phyloP scores from a whole-genome alignment of 2,797 vertebrate genomes.

The Caiman crocodilus region DNA sequence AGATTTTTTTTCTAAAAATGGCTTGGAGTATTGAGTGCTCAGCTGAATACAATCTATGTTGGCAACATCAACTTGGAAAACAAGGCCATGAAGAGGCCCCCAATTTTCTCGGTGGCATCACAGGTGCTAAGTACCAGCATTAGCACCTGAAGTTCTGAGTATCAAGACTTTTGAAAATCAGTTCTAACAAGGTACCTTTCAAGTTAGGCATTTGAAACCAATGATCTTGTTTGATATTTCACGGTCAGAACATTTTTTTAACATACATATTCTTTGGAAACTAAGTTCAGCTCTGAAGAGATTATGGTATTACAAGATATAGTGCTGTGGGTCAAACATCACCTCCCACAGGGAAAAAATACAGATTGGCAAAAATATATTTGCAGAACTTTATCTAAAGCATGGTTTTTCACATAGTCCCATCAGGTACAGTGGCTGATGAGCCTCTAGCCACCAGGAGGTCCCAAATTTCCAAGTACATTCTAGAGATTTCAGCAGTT shows the following conservation, averaged over 20 bases:
- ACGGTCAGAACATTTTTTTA: not conserved
- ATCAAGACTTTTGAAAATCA: not conserved
- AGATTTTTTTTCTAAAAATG: not conserved
- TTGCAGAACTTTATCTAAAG: not conserved
- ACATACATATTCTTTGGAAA: not conserved
- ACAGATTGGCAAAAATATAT: not conserved
- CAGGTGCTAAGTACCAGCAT: not conserved
- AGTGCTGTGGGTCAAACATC: not conserved
- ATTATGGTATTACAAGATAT: not conserved
- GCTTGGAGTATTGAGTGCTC: not conserved
- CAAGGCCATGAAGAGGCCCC: no score
- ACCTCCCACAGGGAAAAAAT: not conserved
- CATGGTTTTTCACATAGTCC: not conserved
- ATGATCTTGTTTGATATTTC: not conserved
- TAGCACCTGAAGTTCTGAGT: not conserved
- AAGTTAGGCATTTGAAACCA: not conserved
- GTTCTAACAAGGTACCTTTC: not conserved
- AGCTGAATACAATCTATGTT: slow-evolving; percentile 13
- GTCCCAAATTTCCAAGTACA: not conserved
- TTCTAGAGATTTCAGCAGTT: not conserved
- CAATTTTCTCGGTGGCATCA: no score
- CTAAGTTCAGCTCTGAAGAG: not conserved
- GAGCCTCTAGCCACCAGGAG: slow-evolving; percentile 15
- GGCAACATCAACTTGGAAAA: no score
- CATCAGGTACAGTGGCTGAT: slow-evolving; percentile 17